A percentile compares a stretch with the other conserved stretches of the same genome.
Conservation (phyloP, 2,888 invertebrate species). For the Heliconius ismenius region DNA sequence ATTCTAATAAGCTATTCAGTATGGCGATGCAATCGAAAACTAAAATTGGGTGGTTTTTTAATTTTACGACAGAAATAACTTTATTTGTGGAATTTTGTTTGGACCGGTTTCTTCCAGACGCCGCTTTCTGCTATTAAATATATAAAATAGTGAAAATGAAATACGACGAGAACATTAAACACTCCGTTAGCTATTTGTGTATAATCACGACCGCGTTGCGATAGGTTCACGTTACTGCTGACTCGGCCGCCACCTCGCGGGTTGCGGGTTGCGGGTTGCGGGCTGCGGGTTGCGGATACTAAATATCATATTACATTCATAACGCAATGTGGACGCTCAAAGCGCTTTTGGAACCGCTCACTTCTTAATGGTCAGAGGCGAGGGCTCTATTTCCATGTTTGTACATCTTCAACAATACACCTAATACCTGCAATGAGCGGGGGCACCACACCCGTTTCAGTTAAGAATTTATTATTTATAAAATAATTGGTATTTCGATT, state of each 20-base stretch:
- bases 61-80: slow-evolving; percentile 10
- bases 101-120: not conserved
- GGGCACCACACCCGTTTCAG: too few species aligned
- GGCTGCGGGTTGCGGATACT: too few species aligned
- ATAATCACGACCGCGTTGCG: not conserved
- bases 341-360: too few species aligned
- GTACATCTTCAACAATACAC: too few species aligned
- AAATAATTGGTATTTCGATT: too few species aligned
- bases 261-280: too few species aligned
- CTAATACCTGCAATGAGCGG: too few species aligned
- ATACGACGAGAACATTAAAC: not conserved
- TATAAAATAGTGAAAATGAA: not conserved
- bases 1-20: slow-evolving; percentile 8
- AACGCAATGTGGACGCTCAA: too few species aligned
- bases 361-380: too few species aligned
- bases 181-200: not conserved
- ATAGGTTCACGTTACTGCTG: slow-evolving; percentile 32
- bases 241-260: not conserved
- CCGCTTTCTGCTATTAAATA: not conserved
- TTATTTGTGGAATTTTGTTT: slow-evolving; percentile 1
- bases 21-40: slow-evolving; percentile 9
- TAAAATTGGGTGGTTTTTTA: slow-evolving; percentile 13
- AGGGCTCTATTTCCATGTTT: too few species aligned
- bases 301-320: not conserved
- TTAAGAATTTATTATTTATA: too few species aligned